A percentile compares a stretch with the other conserved stretches of the same genome.
phyloP scores from a whole-genome alignment of 1,140 invertebrate species.

The Zelostemma sp. region DNA sequence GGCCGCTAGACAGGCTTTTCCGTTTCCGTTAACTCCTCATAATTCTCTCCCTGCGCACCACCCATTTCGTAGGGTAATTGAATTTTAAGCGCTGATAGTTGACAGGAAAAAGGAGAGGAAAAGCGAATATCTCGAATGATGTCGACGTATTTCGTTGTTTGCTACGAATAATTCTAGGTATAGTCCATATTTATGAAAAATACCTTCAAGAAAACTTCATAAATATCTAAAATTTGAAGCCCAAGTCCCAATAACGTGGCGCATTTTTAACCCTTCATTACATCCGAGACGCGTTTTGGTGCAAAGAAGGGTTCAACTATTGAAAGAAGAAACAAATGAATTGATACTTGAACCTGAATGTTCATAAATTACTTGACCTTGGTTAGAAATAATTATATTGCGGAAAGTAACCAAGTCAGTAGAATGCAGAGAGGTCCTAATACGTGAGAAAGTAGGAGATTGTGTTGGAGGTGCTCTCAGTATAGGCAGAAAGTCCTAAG shows the following conservation, averaged over 20 bases:
- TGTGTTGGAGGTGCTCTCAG: constrained; percentile 17
- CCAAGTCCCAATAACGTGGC: too few relatives aligned
- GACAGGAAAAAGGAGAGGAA: constrained; percentile 47
- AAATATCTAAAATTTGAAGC: too few relatives aligned
- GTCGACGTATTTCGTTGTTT: constrained; percentile 54
- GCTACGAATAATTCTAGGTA: constrained; percentile 19
- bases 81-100: constrained; percentile 49
- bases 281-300: too few relatives aligned
- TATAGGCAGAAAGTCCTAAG: constrained; percentile 32
- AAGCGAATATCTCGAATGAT: constrained; percentile 51
- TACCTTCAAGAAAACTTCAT: too few relatives aligned
- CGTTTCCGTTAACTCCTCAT: constrained; percentile 42
- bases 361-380: too few relatives aligned
- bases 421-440: neutral
- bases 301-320: too few relatives aligned
- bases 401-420: too few relatives aligned
- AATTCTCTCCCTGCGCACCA: constrained; percentile 39
- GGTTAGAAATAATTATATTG: too few relatives aligned
- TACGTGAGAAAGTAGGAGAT: constrained; percentile 6
- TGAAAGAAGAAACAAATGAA: too few relatives aligned
- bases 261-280: too few relatives aligned
- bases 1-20: constrained; percentile 27
- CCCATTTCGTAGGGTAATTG: constrained; percentile 52
- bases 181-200: too few relatives aligned
- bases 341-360: too few relatives aligned